Evolutionary conservation across 2,113 vertebrate genomes (phyloP), one percentile per base, ranked within the genome.

Genomic region (Agapornis roseicollis): DNA sequence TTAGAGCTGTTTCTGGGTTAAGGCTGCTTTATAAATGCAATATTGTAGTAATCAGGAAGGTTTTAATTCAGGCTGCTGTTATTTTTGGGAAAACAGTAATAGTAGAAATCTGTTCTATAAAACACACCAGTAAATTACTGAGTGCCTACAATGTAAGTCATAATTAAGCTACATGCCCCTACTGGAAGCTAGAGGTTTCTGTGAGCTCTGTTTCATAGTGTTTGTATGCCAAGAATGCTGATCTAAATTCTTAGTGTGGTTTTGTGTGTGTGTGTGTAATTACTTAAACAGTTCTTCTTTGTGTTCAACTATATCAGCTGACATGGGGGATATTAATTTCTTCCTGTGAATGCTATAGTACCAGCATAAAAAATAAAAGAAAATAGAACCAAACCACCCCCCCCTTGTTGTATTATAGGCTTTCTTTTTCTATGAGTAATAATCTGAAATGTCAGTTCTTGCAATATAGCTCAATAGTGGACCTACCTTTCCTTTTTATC

Each of bases 251-350:
- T 86, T 85, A 58, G 49, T 92, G 60, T 63, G 85, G 2, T 89
- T 88, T 58, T 47, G 3, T 66, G 29, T 82, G 72, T 70, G 72
- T 70, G 33, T 70, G 27, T 83, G 20, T 88, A 90, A 85, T 93
- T 93, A 76, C 74, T 66, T 94, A 73, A 93, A 88, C 53, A 88
- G 31, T 85, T 89, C 13, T 70, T 88, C 89, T 91, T 95, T 96
- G 88, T 94, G 41, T 95, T 82, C 52, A 88, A 6, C 46, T 14
- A 1, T 89, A 88, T 94, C 81, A 96, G 39, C 88, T 96, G 74
- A 93, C 66, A 85, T 84, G 29, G 72, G 47, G 39, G 66, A 52
- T 93, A 82, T 88, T 79, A 52, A 88, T 94, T 96, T 93, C 74
- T 95, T 96, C 52, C 78, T 89, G 61, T 85, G 85, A 74, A 87